These are phyloP conservation scores for Hypolimnas misippus DNA, from an alignment of 2,888 invertebrate species.

Conservation along the genomic window DNA sequence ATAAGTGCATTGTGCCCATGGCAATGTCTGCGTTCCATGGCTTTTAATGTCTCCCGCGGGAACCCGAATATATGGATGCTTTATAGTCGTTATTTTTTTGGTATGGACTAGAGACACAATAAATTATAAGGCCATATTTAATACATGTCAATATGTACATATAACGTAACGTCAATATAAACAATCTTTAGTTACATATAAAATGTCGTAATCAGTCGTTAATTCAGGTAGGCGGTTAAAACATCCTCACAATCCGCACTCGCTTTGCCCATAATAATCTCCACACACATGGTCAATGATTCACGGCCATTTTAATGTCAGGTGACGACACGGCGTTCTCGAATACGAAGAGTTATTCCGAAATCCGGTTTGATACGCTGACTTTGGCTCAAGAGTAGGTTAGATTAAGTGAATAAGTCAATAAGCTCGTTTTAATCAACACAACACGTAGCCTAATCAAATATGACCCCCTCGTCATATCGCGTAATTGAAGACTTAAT, in stretches of 20 bases:
- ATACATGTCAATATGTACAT: neutral
- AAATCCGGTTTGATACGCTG: slow-evolving; percentile 58
- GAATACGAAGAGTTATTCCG: slow-evolving; percentile 50
- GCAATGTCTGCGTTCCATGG: slow-evolving; percentile 40
- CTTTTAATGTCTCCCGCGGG: slow-evolving; percentile 45
- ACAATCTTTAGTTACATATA: slow-evolving; percentile 26
- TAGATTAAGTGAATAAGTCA: slow-evolving; percentile 76
- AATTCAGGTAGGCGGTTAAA: slow-evolving; percentile 37
- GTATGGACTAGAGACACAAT: slow-evolving; percentile 10
- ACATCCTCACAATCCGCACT: slow-evolving; percentile 34
- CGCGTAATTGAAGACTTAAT: slow-evolving; percentile 81
- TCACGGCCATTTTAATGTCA: slow-evolving; percentile 67
- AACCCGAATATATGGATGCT: slow-evolving; percentile 45
- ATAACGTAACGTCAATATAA: neutral
- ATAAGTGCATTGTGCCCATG: slow-evolving; percentile 36
- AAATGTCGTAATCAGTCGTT: slow-evolving; percentile 24
- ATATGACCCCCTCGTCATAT: slow-evolving; percentile 81
- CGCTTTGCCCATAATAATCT: slow-evolving; percentile 33
- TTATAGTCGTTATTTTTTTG: slow-evolving; percentile 43
- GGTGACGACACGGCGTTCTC: slow-evolving; percentile 52
- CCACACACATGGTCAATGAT: slow-evolving; percentile 53
- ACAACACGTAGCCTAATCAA: slow-evolving; percentile 81
- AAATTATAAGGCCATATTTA: neutral
- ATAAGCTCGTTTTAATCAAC: slow-evolving; percentile 82
- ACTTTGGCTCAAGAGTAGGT: slow-evolving; percentile 53